These are phyloP conservation scores for Synergus gifuensis DNA, from an alignment of 2,888 invertebrate genomes.

Conservation along the genomic window DNA sequence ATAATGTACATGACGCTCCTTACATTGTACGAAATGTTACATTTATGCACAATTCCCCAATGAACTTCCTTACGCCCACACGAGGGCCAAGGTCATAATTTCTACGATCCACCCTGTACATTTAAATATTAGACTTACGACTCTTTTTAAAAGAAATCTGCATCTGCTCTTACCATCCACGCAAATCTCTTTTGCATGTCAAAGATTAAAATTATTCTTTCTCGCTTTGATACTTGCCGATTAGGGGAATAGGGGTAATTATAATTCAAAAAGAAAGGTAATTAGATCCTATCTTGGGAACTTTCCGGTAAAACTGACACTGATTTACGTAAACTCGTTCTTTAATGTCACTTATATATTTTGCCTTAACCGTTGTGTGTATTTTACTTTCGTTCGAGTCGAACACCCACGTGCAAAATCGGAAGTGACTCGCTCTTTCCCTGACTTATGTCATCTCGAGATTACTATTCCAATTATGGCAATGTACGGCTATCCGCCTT, in stretches of 20 bases:
- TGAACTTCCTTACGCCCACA: conserved; percentile 19
- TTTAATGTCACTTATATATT: conserved; percentile 9
- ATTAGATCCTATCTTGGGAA: too few species aligned
- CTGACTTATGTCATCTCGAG: conserved; percentile 48
- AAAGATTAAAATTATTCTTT: conserved; percentile 1
- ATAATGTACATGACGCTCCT: not conserved
- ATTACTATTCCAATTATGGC: conserved; percentile 38
- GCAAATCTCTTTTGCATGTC: conserved; percentile 20
- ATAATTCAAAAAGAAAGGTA: conserved; percentile 14
- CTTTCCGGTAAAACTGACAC: not conserved
- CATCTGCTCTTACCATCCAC: conserved; percentile 47
- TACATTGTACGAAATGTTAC: not conserved
- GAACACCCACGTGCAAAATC: conserved; percentile 47
- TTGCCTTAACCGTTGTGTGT: not conserved
- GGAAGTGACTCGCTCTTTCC: conserved; percentile 49
- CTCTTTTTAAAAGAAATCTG: conserved; percentile 58
- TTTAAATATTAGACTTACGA: conserved; percentile 62
- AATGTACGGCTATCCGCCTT: not conserved
- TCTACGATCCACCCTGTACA: conserved; percentile 53
- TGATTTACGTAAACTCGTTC: not conserved
- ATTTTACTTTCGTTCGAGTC: conserved; percentile 13
- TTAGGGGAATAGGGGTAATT: not conserved
- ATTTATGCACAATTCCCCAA: conserved; percentile 23
- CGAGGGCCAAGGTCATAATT: conserved; percentile 48
- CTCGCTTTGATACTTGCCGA: not conserved